Percentiles rank a stretch among this genome's conserved stretches.
These are phyloP conservation scores for Callospermophilus lateralis DNA, from an alignment of 2,113 vertebrate species.

Conservation along the genomic window DNA sequence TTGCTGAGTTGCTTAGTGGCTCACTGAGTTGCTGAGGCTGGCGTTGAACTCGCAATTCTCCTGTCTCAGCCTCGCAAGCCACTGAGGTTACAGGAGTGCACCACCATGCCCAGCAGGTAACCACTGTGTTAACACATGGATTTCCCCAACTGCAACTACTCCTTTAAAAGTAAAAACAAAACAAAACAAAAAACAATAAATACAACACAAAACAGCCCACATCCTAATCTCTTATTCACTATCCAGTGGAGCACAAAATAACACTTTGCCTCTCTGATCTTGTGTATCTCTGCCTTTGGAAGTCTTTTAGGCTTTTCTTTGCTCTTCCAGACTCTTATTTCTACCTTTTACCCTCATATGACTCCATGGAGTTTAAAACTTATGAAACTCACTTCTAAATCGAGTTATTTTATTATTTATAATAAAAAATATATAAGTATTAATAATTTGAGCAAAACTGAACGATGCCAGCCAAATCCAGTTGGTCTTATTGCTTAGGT, in stretches of 20 bases:
- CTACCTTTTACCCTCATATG: not conserved
- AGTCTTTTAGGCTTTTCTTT: not conserved
- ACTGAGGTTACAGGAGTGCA: too few relatives aligned
- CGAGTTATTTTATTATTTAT: slow-evolving; percentile 17
- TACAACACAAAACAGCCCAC: not conserved
- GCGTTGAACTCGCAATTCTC: too few relatives aligned
- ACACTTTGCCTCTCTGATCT: not conserved
- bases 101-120: not conserved
- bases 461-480: not conserved
- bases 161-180: not conserved
- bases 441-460: not conserved
- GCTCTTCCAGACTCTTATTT: not conserved
- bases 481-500: not conserved
- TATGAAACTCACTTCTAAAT: not conserved
- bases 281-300: not conserved
- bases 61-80: too few relatives aligned
- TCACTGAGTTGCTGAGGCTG: too few relatives aligned
- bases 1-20: too few relatives aligned
- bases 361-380: not conserved
- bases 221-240: accelerated
- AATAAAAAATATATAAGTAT: not conserved
- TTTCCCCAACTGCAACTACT: not conserved
- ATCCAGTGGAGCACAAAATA: not conserved
- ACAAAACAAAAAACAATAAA: not conserved
- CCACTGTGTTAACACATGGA: not conserved